phyloP scores from a whole-genome alignment of 2,888 invertebrate genomes.

The Hirtodrosophila cameraria region DNA sequence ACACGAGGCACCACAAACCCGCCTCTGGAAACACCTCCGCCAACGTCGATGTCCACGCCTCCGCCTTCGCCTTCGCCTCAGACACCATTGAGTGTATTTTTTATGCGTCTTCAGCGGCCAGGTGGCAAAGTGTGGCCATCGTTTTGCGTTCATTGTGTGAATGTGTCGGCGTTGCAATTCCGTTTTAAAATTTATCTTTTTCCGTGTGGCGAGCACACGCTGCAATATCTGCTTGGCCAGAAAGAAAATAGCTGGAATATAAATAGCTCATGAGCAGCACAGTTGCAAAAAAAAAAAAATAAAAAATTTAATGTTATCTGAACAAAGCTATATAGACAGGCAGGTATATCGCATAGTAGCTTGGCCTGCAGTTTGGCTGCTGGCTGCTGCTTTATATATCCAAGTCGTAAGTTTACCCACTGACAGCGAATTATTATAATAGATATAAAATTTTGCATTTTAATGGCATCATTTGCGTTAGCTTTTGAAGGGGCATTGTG shows the following conservation, averaged over 20 bases:
- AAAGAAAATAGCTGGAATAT: conserved; percentile 3
- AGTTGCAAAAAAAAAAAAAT: too few species aligned
- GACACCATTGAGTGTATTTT: conserved; percentile 6
- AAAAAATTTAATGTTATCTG: conserved; percentile 1
- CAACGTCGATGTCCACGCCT: too few species aligned
- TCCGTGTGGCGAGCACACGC: conserved; percentile 9
- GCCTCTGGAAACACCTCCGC: too few species aligned
- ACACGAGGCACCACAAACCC: not conserved
- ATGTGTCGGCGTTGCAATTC: conserved; percentile 48
- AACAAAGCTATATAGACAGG: conserved; percentile 4
- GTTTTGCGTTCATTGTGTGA: conserved; percentile 31
- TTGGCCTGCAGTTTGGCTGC: not conserved
- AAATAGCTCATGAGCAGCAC: conserved; percentile 23
- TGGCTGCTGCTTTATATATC: too few species aligned
- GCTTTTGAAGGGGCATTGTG: conserved; percentile 29
- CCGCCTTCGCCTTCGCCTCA: conserved; percentile 19
- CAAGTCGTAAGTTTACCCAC: not conserved
- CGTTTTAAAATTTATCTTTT: conserved; percentile 50
- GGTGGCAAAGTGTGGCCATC: conserved; percentile 27
- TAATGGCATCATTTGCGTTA: conserved; percentile 52
- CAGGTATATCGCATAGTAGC: not conserved
- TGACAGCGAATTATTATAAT: conserved; percentile 20
- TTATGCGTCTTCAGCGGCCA: conserved; percentile 22
- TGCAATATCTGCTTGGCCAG: conserved; percentile 16
- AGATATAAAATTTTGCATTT: conserved; percentile 46